phyloP scores from a whole-genome alignment of 1,140 invertebrate genomes.

The Latrodectus geometricus region DNA sequence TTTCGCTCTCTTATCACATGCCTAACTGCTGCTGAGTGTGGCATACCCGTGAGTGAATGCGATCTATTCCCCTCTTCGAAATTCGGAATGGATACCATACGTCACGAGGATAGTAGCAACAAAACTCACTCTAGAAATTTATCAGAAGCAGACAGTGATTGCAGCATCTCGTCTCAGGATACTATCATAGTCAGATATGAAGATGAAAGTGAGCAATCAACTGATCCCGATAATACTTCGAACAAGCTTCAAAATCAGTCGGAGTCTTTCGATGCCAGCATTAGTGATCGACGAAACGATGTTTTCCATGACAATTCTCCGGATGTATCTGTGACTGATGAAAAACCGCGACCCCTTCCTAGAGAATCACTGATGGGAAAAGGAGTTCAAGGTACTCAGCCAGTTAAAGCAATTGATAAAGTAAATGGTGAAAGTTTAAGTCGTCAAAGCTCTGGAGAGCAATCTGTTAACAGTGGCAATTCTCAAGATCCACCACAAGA shows the following conservation, averaged over 20 bases:
- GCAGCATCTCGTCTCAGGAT: constrained; percentile 56
- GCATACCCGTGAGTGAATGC: background rate
- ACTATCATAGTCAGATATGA: constrained; percentile 48
- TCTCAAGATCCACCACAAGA: constrained; percentile 43
- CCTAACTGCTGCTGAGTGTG: constrained; percentile 36
- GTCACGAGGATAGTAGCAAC: constrained; percentile 1
- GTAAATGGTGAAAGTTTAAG: constrained; percentile 34
- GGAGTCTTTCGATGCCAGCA: background rate
- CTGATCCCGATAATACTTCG: background rate
- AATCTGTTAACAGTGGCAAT: constrained; percentile 29
- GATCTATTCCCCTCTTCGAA: constrained; percentile 37
- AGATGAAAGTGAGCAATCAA: constrained; percentile 23
- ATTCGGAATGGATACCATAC: background rate
- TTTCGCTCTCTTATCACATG: constrained; percentile 39
- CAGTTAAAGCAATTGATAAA: constrained; percentile 13
- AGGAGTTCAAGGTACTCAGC: constrained; percentile 4
- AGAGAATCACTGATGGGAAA: constrained; percentile 25
- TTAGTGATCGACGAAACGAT: constrained; percentile 8
- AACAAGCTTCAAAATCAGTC: background rate
- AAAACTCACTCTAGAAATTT: constrained; percentile 41
- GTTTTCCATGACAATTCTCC: background rate
- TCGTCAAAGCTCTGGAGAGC: constrained; percentile 46
- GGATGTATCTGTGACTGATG: background rate
- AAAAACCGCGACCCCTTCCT: constrained; percentile 7
- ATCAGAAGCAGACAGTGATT: constrained; percentile 56